Evolutionary conservation across 2,113 vertebrate species (phyloP), one percentile per base, ranked within the genome.

Genomic region (Sylvietta virens): DNA sequence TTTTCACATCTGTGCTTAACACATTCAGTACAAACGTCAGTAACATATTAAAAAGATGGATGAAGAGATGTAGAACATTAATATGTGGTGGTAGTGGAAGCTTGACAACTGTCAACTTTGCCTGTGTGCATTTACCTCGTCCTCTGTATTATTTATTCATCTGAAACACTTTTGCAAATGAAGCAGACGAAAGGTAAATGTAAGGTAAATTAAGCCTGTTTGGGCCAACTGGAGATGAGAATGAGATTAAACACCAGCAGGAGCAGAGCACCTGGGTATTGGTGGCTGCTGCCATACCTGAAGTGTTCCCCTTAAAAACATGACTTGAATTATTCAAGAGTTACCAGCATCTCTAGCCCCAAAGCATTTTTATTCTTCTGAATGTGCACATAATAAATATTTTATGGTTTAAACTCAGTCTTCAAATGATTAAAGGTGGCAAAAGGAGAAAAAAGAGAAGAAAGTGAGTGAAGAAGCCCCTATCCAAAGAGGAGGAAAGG

Each of bases 81-180:
- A 67, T 91, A 48, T 15, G 54, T 58, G 35, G 1, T 73, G 21
- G 8, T 83, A 88, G 24, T 89, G 60, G 60, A 81, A 74, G 60
- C 69, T 51, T 91, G 92, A 79, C 87, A 95, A 66, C 89, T 94
- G 84, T 79, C 93, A 95, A 4, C 64, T 90, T 86, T 80, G 33
- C 70, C 54, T 85, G 8, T 35, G 48, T 90, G 81, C 65, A 57
- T 87, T 90, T 72, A 45, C 85, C 53, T 72, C 2, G 0, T 78
- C 42, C 39, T 37, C 56, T 83, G 9, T 71, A 35, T 84, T 62
- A 91, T 76, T 89, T 80, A 94, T 96, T 95, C 45, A 77, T 92
- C 80, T 81, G 69, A 95, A 91, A 67, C 20, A 22, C 56, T 60
- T 81, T 24, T 78, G 69, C 76, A 87, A 82, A 80, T 82, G 45